Evolutionary conservation across 2,888 invertebrate species (phyloP).

Genomic region (Muscina levida): DNA sequence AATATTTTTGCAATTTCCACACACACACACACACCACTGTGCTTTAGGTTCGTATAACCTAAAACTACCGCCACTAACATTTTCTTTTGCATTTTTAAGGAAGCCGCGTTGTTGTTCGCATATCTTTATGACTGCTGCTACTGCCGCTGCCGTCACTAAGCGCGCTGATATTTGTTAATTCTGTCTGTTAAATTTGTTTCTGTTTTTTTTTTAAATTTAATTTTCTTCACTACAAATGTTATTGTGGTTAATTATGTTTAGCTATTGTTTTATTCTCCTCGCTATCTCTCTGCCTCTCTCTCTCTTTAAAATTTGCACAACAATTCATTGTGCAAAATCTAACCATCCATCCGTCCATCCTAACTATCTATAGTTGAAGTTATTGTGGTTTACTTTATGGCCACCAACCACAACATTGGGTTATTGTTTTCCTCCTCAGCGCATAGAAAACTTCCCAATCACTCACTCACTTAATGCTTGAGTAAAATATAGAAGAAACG

Average conservation of each 20-base stretch:
- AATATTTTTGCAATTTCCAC: too few species aligned
- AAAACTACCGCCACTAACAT: neutral
- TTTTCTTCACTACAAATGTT: constrained; percentile 53
- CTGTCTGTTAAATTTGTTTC: constrained; percentile 45
- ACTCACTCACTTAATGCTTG: constrained; percentile 56
- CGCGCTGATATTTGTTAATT: constrained; percentile 15
- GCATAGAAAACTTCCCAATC: constrained; percentile 50
- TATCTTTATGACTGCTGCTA: neutral
- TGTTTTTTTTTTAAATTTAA: constrained; percentile 55
- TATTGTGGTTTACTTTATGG: constrained; percentile 51
- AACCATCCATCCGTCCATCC: constrained; percentile 8
- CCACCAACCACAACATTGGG: neutral
- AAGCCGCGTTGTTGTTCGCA: neutral
- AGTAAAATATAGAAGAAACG: constrained; percentile 45
- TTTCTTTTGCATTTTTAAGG: constrained; percentile 7
- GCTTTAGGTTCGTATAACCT: neutral
- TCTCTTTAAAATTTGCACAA: constrained; percentile 50
- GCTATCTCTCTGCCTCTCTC: too few species aligned
- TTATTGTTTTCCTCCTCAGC: constrained; percentile 31
- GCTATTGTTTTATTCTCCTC: constrained; percentile 16
- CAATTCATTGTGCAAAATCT: constrained; percentile 32
- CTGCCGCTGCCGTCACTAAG: too few species aligned
- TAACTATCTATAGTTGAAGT: constrained; percentile 15
- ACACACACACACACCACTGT: too few species aligned
- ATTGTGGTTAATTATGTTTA: constrained; percentile 59